Evolutionary conservation across 2,113 vertebrate genomes (phyloP).

Genomic region (Carassius auratus): DNA sequence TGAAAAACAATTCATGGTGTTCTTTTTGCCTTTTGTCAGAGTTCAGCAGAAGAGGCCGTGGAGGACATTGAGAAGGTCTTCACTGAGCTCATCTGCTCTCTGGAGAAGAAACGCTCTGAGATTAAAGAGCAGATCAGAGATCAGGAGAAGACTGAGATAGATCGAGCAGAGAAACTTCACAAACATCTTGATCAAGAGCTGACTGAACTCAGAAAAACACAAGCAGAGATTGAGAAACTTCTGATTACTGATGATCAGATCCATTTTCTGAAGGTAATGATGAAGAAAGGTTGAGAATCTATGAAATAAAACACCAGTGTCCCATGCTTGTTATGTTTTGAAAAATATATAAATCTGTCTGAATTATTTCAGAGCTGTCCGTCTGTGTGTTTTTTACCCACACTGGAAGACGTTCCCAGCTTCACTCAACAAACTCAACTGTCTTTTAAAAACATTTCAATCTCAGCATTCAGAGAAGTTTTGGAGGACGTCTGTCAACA

Average conservation of each 20-base stretch:
- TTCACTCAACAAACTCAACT: slow-evolving; percentile 14
- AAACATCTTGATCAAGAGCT: slow-evolving; percentile 15
- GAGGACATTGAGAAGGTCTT: slow-evolving; percentile 28
- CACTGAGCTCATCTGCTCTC: slow-evolving; percentile 11
- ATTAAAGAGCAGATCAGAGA: slow-evolving; percentile 13
- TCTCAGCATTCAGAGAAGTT: slow-evolving; percentile 7
- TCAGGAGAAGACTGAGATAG: slow-evolving; percentile 13
- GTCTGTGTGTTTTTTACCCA: slow-evolving; percentile 16
- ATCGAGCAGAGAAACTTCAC: background rate
- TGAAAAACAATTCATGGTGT: too few relatives aligned
- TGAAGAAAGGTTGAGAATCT: too few relatives aligned
- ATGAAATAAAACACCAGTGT: too few relatives aligned
- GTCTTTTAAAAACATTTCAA: slow-evolving; percentile 29
- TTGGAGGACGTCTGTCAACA: slow-evolving; percentile 5
- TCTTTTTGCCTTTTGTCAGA: background rate
- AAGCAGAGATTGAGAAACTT: background rate
- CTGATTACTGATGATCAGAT: background rate
- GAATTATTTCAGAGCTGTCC: slow-evolving; percentile 12
- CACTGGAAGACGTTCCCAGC: background rate
- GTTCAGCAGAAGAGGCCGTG: background rate
- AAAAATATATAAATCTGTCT: too few relatives aligned
- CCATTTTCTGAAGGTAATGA: background rate
- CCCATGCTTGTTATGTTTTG: too few relatives aligned
- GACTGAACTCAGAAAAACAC: background rate
- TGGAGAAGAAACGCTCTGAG: slow-evolving; percentile 4